phyloP scores from a whole-genome alignment of 53 echinoderm and acorn worm genomes.

The Paracentrotus lividus region DNA sequence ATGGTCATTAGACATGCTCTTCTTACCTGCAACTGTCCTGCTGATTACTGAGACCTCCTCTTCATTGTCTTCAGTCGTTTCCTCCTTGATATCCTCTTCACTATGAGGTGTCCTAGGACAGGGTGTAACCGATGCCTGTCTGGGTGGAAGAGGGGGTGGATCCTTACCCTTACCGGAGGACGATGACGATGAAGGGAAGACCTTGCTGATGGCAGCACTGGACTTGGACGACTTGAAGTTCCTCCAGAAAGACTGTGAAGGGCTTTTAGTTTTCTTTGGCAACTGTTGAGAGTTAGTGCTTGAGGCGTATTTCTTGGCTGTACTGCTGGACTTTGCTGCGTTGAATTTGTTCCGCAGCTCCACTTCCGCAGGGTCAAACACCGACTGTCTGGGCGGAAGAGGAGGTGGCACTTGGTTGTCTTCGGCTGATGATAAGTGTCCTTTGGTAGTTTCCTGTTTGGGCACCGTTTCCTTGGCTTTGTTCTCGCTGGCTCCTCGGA shows the following conservation, averaged over 20 bases:
- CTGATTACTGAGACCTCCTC: conserved; percentile 52
- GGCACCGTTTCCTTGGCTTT: conserved; percentile 6
- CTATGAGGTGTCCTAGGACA: conserved; percentile 51
- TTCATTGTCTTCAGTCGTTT: conserved; percentile 24
- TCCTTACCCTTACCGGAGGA: conserved; percentile 69
- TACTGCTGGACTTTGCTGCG: conserved; percentile 58
- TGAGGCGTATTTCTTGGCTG: conserved; percentile 54
- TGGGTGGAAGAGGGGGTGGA: conserved; percentile 84
- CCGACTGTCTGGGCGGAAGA: conserved; percentile 83
- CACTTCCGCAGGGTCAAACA: conserved; percentile 68
- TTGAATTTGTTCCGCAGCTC: conserved; percentile 68
- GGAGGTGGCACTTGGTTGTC: conserved; percentile 80
- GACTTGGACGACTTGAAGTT: conserved; percentile 78
- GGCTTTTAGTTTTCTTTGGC: conserved; percentile 77
- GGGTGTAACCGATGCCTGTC: conserved; percentile 60
- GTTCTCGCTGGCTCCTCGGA: conserved; percentile 66
- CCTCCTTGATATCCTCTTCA: conserved; percentile 31
- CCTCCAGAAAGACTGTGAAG: conserved; percentile 84
- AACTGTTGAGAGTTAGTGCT: conserved; percentile 68
- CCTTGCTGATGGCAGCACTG: conserved; percentile 66
- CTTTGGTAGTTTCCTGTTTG: conserved; percentile 30
- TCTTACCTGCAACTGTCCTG: conserved; percentile 38
- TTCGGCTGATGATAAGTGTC: conserved; percentile 1
- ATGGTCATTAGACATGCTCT: too few species aligned
- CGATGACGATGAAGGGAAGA: conserved; percentile 75